A percentile compares a stretch with the other conserved stretches of the same genome.
Evolutionary conservation across 2,797 vertebrate genomes (phyloP).

Genomic region (Characodon lateralis): DNA sequence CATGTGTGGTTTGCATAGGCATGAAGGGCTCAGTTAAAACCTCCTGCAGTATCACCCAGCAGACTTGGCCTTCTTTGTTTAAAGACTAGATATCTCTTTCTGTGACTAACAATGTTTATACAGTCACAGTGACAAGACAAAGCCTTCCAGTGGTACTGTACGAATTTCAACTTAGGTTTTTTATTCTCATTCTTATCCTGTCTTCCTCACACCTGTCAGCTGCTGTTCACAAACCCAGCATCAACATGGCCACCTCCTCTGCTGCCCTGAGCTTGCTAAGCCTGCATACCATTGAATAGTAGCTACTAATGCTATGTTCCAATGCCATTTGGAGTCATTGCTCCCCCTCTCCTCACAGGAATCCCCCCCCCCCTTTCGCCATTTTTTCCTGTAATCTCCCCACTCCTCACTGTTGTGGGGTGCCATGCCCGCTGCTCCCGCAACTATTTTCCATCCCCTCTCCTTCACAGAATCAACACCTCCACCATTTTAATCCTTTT

Average conservation of each 20-base stretch:
- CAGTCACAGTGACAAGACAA: constrained; percentile 35
- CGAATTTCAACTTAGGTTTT: background rate
- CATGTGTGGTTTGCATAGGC: constrained; percentile 68
- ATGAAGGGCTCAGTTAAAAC: constrained; percentile 60
- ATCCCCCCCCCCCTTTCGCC: constrained; percentile 66
- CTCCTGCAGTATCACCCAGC: constrained; percentile 40
- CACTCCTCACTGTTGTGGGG: constrained; percentile 78
- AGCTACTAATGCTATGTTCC: constrained; percentile 77
- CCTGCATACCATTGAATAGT: constrained; percentile 79
- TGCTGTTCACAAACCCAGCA: constrained; percentile 28
- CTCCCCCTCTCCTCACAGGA: constrained; percentile 66
- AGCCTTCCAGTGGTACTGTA: constrained; percentile 20
- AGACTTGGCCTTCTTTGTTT: constrained; percentile 52
- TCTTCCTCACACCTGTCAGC: constrained; percentile 45
- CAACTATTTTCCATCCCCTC: constrained; percentile 71
- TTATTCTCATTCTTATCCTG: background rate
- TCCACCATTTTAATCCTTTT: constrained; percentile 86
- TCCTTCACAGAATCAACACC: constrained; percentile 78
- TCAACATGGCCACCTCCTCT: constrained; percentile 52
- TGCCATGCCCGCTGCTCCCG: constrained; percentile 79
- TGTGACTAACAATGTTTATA: constrained; percentile 49
- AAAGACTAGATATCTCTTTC: constrained; percentile 41
- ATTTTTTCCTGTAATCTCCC: constrained; percentile 81
- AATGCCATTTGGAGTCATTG: constrained; percentile 79
- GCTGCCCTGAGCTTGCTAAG: constrained; percentile 73